Base-by-base conservation (phyloP, 2,113 vertebrate genomes). In the Anolis carolinensis region DNA sequence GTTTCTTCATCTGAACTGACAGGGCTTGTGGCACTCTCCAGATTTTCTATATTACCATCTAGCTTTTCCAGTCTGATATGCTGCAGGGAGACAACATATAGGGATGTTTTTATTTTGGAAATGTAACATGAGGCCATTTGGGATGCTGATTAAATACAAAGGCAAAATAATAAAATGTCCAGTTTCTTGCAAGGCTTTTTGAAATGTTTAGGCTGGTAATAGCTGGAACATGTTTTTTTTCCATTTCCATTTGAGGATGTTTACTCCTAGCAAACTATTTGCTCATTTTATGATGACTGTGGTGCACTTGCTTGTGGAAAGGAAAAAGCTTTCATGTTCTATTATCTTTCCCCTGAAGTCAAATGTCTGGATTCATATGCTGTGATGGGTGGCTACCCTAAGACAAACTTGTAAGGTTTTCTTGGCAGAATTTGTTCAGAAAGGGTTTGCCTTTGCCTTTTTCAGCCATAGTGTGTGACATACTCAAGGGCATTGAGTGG, bases 231-330 rank as follows among this genome's bases (percentile, higher is more conserved):
- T 78, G 25, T n/a, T 70, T 70, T 39, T 62, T 76, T 67, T 39
- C 79, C 52, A 71, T 30, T 73, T 44, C 39, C 39, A 39, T 78
- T n/a, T 72, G 77, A 86, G 36, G 52, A 86, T 63, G 68, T 71
- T 80, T 63, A 71, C 25, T 55, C 32, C 65, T 68, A 39, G 63
- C 75, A 13, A 48, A 55, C 3, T n/a, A 62, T 36, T 21, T 79
- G n/a, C 32, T 55, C 21, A 55, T 68, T 70, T 65, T 27, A 32
- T 75, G 75, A 44, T 44, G 39, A 44, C 5, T 44, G 16, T 78
- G 63, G 3, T 32, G 16, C 25, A 4, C 7, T 81, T 65, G 21
- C 78, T 13, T 65, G 21, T 11, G 39, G 74, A 86, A 86, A 48
- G 52, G 72, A 80, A 70, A 73, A 81, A 79, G 36, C 11, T 48